Evolutionary conservation across 2,113 vertebrate species (phyloP).

Genomic region (Cathartes aura): DNA sequence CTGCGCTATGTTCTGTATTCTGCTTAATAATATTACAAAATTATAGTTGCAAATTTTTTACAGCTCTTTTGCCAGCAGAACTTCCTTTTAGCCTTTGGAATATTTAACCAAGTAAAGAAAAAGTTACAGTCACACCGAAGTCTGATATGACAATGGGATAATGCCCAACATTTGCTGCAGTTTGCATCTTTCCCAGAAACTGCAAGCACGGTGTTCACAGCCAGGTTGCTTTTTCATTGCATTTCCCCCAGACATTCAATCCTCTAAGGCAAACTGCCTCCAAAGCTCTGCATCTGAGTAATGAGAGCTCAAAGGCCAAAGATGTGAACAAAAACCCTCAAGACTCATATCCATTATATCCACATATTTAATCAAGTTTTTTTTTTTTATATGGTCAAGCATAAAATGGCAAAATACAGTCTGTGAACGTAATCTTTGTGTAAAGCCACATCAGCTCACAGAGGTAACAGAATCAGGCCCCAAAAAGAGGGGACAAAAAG

Average conservation of each 20-base stretch:
- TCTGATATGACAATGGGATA: background rate
- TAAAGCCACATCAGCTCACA: background rate
- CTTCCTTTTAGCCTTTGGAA: background rate
- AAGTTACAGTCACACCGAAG: background rate
- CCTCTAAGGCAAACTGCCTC: background rate
- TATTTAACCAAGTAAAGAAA: background rate
- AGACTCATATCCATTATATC: background rate
- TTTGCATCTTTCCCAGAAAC: background rate
- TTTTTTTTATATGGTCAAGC: background rate
- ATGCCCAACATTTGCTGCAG: accelerated
- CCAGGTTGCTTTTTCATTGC: background rate
- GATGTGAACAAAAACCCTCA: background rate
- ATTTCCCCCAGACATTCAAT: background rate
- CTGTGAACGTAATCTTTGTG: background rate
- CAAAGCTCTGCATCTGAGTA: background rate
- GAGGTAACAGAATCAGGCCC: background rate
- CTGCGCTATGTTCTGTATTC: accelerated
- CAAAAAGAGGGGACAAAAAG: background rate
- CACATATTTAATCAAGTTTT: background rate
- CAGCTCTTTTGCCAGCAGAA: background rate
- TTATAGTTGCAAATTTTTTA: background rate
- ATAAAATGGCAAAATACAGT: background rate
- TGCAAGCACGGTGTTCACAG: background rate
- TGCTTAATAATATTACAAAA: background rate
- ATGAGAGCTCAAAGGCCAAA: background rate